phyloP scores from a whole-genome alignment of 2,113 vertebrate genomes.

The Phoenicopterus ruber region DNA sequence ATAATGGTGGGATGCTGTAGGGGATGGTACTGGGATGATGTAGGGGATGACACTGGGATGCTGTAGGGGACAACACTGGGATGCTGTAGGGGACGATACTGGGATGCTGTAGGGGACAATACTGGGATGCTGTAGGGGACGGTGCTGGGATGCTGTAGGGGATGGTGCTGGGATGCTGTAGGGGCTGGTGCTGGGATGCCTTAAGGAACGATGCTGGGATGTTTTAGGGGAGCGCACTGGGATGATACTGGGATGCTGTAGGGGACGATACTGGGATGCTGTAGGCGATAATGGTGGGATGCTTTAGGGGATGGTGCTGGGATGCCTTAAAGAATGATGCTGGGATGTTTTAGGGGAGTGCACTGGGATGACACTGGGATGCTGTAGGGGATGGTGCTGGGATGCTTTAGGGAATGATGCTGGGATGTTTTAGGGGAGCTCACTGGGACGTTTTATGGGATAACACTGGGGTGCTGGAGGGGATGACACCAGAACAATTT shows the following conservation, averaged over 20 bases:
- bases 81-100: background rate
- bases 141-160: no score
- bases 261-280: background rate
- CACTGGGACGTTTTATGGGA: no score
- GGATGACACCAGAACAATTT: no score
- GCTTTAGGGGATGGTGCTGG: no score
- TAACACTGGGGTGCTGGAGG: fast-evolving
- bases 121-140: no score
- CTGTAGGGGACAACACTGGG: background rate
- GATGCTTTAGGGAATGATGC: background rate
- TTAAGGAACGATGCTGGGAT: no score
- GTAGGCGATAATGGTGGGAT: no score
- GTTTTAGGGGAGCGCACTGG: no score
- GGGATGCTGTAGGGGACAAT: background rate
- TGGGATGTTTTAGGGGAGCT: background rate
- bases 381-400: background rate
- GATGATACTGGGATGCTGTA: background rate
- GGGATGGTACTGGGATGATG: background rate
- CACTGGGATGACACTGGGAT: background rate
- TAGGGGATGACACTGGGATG: background rate
- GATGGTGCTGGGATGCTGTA: no score
- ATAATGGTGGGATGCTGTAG: background rate
- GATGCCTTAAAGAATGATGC: no score
- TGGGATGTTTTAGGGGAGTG: background rate
- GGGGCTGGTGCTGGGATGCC: no score